Evolutionary conservation across 1,140 invertebrate species (phyloP).

Genomic region (Zaprionus camerounensis): DNA sequence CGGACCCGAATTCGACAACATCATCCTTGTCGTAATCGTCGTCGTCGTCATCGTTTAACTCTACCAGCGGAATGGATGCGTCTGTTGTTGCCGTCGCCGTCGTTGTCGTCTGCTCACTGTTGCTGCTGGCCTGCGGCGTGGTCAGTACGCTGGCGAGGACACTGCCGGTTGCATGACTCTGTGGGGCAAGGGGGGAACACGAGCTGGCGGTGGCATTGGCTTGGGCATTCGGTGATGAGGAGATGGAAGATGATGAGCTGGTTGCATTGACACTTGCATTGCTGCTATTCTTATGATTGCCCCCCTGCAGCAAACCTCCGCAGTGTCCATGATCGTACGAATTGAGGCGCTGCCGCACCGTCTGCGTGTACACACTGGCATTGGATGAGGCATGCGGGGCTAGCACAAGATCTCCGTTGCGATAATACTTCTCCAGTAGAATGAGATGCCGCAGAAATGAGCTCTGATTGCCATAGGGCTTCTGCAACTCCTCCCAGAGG

Average conservation of each 20-base stretch:
- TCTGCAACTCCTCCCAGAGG: conserved; percentile 91
- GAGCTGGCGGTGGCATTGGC: conserved; percentile 3
- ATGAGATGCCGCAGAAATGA: conserved; percentile 92
- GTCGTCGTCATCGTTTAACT: conserved; percentile 68
- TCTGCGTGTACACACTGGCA: conserved; percentile 91
- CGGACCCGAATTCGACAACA: background rate
- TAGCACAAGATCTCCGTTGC: conserved; percentile 90
- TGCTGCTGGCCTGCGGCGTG: conserved; percentile 1
- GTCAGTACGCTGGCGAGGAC: conserved; percentile 52
- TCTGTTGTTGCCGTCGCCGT: conserved; percentile 14
- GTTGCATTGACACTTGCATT: background rate
- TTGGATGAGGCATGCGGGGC: conserved; percentile 89
- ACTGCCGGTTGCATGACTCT: conserved; percentile 15
- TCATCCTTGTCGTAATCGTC: conserved; percentile 24
- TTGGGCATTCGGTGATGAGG: conserved; percentile 20
- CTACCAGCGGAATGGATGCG: conserved; percentile 58
- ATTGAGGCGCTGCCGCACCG: conserved; percentile 90
- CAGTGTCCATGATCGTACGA: conserved; percentile 88
- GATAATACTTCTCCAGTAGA: conserved; percentile 92
- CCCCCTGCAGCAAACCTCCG: conserved; percentile 44
- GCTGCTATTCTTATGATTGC: conserved; percentile 11
- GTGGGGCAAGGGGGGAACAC: background rate
- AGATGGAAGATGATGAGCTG: background rate
- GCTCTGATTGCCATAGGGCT: conserved; percentile 93
- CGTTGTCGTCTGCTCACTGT: background rate